Percentiles rank a stretch among this genome's conserved stretches.
phyloP scores from a whole-genome alignment of 2,888 invertebrate genomes.

The Philonicus albiceps region DNA sequence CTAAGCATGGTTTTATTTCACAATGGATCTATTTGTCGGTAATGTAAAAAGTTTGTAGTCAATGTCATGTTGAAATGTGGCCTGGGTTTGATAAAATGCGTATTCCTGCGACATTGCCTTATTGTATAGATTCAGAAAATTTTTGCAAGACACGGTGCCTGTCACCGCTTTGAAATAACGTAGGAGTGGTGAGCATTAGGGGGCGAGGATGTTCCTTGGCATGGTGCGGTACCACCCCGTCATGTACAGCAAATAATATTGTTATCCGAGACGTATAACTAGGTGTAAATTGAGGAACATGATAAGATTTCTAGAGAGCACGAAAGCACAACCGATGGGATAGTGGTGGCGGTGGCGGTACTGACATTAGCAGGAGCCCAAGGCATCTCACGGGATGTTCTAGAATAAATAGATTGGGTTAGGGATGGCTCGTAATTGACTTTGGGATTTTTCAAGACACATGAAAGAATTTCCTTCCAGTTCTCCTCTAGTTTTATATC shows the following conservation, averaged over 20 bases:
- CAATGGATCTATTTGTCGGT: neutral
- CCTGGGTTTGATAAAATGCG: neutral
- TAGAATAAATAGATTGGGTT: constrained; percentile 47
- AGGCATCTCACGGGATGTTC: constrained; percentile 33
- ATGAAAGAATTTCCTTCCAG: constrained; percentile 43
- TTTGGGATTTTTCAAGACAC: constrained; percentile 48
- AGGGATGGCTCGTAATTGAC: constrained; percentile 48
- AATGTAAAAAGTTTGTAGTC: neutral
- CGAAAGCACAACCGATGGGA: neutral
- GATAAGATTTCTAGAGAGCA: constrained; percentile 46
- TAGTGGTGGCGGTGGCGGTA: neutral
- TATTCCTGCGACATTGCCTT: neutral
- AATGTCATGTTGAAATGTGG: neutral
- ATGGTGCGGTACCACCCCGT: neutral
- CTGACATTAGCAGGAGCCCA: constrained; percentile 17
- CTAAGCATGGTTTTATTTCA: neutral
- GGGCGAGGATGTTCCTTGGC: neutral
- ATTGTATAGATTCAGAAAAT: neutral
- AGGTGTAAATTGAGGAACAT: constrained; percentile 49
- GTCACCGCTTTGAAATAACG: neutral
- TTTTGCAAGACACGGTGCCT: neutral
- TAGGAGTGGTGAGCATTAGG: neutral
- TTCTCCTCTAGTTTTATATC: neutral
- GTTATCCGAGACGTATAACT: constrained; percentile 48
- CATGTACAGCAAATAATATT: constrained; percentile 45